Evolutionary conservation across 2,113 vertebrate genomes (phyloP).

Genomic region (Pterocles orientalis): DNA sequence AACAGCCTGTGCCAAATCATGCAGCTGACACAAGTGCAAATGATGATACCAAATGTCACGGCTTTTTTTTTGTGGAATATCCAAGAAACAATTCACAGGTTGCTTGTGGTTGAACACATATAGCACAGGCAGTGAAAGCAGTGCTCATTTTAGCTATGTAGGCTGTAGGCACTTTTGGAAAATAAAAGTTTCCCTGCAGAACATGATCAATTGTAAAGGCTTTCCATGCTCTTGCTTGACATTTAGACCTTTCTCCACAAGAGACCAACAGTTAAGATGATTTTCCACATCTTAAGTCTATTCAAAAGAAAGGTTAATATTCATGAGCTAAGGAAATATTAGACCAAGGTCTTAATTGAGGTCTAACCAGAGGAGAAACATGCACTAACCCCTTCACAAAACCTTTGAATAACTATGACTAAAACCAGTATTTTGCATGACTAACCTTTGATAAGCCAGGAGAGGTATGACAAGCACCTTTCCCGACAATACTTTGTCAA

Average conservation of each 20-base stretch:
- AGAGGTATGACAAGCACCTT: background rate
- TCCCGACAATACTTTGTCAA: background rate
- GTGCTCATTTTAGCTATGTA: background rate
- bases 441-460: constrained; percentile 23
- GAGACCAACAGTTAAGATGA: background rate
- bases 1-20: background rate
- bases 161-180: background rate
- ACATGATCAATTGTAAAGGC: background rate
- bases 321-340: background rate
- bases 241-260: background rate
- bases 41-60: background rate
- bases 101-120: background rate
- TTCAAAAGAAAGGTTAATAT: constrained; percentile 17
- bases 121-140: background rate
- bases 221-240: background rate
- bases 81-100: background rate
- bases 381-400: background rate
- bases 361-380: background rate
- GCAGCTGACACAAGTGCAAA: background rate
- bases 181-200: background rate
- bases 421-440: background rate
- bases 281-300: background rate
- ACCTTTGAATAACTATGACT: background rate
- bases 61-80: background rate
- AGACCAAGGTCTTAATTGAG: background rate